Percentiles rank a stretch among this genome's conserved stretches.
Evolutionary conservation across 2,888 invertebrate genomes (phyloP).

Genomic region (Gisinianus flammeolus): DNA sequence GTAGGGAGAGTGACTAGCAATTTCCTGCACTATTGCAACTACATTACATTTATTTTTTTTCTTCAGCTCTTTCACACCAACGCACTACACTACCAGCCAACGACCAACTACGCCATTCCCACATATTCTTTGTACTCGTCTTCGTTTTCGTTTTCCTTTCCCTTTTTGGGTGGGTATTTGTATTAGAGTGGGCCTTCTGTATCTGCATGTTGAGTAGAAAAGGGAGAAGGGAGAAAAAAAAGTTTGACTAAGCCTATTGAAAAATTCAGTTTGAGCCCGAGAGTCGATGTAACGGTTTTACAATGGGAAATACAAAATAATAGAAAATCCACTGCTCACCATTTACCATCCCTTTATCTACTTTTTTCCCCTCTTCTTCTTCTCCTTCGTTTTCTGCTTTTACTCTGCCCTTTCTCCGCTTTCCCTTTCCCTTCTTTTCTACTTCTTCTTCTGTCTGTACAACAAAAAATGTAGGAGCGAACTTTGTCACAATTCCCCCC

Average conservation of each 20-base stretch:
- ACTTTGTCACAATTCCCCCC: not conserved
- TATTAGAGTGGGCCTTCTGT: too few species aligned
- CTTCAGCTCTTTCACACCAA: not conserved
- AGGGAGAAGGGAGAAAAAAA: too few species aligned
- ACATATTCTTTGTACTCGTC: not conserved
- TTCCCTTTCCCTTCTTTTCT: not conserved
- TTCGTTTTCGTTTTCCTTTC: not conserved
- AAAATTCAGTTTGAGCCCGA: not conserved
- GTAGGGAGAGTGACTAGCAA: not conserved
- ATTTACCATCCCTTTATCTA: not conserved
- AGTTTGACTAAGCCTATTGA: slow-evolving; percentile 7
- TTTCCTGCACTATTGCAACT: not conserved
- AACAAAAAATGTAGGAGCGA: too few species aligned
- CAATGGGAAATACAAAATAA: not conserved
- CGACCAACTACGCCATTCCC: not conserved
- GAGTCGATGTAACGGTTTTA: not conserved
- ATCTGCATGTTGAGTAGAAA: too few species aligned
- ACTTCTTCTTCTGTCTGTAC: not conserved
- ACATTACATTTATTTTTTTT: not conserved
- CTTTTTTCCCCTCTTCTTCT: not conserved
- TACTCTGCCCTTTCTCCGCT: not conserved
- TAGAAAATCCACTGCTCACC: not conserved
- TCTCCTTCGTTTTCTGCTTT: not conserved
- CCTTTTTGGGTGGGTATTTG: not conserved
- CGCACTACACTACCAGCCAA: not conserved